Evolutionary conservation across 2,888 invertebrate genomes (phyloP).

Genomic region (Standfussiana lucernea): DNA sequence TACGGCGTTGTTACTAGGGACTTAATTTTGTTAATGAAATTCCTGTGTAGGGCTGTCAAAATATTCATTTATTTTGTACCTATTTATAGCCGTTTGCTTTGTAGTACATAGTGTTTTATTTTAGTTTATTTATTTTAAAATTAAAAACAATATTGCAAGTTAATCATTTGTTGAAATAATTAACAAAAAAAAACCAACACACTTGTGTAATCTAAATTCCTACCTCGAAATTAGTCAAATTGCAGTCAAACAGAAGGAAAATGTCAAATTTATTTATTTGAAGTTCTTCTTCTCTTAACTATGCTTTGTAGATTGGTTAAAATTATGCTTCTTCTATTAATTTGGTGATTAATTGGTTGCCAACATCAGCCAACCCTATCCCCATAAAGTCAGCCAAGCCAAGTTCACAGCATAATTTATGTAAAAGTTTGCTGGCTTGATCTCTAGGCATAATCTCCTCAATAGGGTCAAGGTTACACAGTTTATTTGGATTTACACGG

Average conservation of each 20-base stretch:
- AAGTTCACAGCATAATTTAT: slow-evolving; percentile 57
- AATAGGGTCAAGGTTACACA: slow-evolving; percentile 48
- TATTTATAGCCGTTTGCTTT: background rate
- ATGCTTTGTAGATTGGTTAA: background rate
- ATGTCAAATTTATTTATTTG: background rate
- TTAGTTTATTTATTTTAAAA: background rate
- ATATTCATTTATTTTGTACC: background rate
- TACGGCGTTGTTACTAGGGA: slow-evolving; percentile 19
- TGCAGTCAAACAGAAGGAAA: background rate
- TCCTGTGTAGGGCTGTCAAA: slow-evolving; percentile 21
- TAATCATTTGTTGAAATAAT: background rate
- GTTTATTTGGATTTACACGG: slow-evolving; percentile 56
- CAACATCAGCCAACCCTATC: slow-evolving; percentile 2
- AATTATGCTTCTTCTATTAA: background rate
- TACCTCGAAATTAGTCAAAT: background rate
- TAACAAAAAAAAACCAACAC: too few species aligned
- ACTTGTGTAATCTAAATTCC: background rate
- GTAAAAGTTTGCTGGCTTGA: slow-evolving; percentile 48
- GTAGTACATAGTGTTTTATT: background rate
- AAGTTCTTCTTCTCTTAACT: background rate
- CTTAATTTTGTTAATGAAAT: slow-evolving; percentile 32
- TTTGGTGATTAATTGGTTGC: background rate
- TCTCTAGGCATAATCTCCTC: slow-evolving; percentile 45
- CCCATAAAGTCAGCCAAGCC: slow-evolving; percentile 40
- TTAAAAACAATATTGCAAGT: background rate